Conservation (phyloP, 1,140 invertebrate genomes). For the Drosophila guanche region DNA sequence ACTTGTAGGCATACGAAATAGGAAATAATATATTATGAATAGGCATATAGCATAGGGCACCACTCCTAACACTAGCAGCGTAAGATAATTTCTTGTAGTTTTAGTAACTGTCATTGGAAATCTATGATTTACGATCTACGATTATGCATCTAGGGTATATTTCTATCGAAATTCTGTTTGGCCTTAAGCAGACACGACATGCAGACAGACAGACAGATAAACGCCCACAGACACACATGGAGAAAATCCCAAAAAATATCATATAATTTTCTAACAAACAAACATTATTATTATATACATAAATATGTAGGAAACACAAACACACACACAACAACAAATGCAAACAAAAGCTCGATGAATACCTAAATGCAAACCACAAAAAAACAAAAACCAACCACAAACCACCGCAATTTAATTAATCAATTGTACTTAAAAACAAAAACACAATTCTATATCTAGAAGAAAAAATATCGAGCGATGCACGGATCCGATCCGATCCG, state of each 20-base stretch:
- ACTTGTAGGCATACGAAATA: conserved; percentile 27
- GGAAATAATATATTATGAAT: conserved; percentile 7
- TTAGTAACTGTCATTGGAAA: conserved; percentile 3
- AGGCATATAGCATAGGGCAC: not conserved
- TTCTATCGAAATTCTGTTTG: conserved; percentile 49
- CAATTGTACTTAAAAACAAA: conserved; percentile 67
- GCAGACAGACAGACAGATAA: conserved; percentile 1
- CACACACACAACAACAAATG: not conserved
- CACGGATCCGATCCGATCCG: no score
- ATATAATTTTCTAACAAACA: conserved; percentile 37
- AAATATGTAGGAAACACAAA: not conserved
- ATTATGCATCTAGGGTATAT: conserved; percentile 40
- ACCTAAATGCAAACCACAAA: conserved; percentile 41
- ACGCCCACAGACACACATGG: conserved; percentile 13
- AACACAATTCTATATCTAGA: conserved; percentile 3
- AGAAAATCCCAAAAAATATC: conserved; percentile 51
- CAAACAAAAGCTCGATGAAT: conserved; percentile 21
- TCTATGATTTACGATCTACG: conserved; percentile 42
- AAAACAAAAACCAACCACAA: conserved; percentile 42
- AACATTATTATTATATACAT: conserved; percentile 17
- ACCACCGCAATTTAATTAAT: conserved; percentile 73
- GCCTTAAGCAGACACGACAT: conserved; percentile 21
- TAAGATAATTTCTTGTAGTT: conserved; percentile 64
- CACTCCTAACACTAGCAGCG: conserved; percentile 19
- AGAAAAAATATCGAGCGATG: not conserved